Base-by-base conservation (phyloP, 2,888 invertebrate species). In the Nezara viridula region DNA sequence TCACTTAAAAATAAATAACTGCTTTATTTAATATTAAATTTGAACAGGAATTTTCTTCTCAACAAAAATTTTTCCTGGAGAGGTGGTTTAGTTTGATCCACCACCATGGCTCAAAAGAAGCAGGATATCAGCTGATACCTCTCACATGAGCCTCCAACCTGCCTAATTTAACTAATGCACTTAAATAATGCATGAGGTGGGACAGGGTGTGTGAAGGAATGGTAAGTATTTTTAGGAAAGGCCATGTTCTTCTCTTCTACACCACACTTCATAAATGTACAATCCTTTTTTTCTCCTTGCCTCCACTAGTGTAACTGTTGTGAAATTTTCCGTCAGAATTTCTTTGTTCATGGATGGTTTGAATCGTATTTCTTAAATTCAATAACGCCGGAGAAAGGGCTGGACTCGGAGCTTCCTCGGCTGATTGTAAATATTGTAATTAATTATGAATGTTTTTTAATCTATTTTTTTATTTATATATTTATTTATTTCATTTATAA, bases 191-290 rank as follows among this genome's bases (percentile, higher is more conserved):
- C 66, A 73, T 73, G 66, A 73, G 66, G 19, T 19, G 66, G 66
- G 66, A 32, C 66, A 73, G 37, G 66, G 37, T 73, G 66, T 73
- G 66, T 73, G 24, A 73, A 73, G 81, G 81, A 81, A 81, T 81
- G 81, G 24, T 47, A 44, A 47, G 44, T 81, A 81, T 81, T 81
- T 81, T 81, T 81, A n/a, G 81, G 81, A 40, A 24, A 81, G 81
- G 81, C 66, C 66, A 37, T 73, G 7, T 37, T 37, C 66, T 73
- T 37, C 66, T 37, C 66, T 73, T 73, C 19, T 27, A 27, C 60
- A 32, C 32, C 66, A 37, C 66, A 73, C 32, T 73, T 37, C 66
- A 21, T 73, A 73, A 32, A 73, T 19, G 66, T 73, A 73, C 66
- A 73, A 37, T 73, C 66, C 37, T 73, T 73, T 73, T n/a, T 6